These are phyloP conservation scores for Emmelina monodactyla DNA, from an alignment of 2,888 invertebrate species.

Conservation along the genomic window DNA sequence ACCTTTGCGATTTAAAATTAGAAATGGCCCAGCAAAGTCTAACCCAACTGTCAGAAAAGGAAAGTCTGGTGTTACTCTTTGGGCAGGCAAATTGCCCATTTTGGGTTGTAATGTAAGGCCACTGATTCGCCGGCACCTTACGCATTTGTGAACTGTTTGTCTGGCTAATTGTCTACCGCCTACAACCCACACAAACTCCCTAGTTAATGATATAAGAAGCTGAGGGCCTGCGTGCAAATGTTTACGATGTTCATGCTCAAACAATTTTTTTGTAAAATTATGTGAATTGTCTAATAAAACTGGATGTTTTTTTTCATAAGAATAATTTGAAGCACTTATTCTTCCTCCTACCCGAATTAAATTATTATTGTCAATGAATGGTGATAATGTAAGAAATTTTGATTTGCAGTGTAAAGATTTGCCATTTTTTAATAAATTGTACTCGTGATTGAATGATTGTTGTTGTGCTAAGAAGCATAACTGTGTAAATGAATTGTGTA, in stretches of 20 bases:
- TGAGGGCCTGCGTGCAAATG: too few species aligned
- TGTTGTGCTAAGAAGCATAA: slow-evolving; percentile 10
- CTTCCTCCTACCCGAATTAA: slow-evolving; percentile 15
- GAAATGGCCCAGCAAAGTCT: slow-evolving; percentile 11
- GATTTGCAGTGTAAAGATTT: slow-evolving; percentile 5
- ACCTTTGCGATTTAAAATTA: slow-evolving; percentile 9
- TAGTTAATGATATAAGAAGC: too few species aligned
- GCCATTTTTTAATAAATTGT: slow-evolving; percentile 3
- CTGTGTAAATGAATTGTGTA: slow-evolving; percentile 8
- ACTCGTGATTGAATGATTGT: slow-evolving; percentile 9
- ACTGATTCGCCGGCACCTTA: too few species aligned
- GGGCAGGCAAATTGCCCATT: too few species aligned
- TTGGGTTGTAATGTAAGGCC: too few species aligned
- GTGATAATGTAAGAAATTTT: slow-evolving; percentile 6
- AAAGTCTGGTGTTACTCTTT: too few species aligned
- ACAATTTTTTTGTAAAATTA: slow-evolving; percentile 4
- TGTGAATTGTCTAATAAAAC: slow-evolving; percentile 1
- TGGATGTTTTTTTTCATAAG: slow-evolving; percentile 4
- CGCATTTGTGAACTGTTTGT: too few species aligned
- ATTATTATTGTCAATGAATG: slow-evolving; percentile 8
- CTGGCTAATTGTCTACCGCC: too few species aligned
- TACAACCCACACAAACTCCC: too few species aligned
- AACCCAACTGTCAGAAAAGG: too few species aligned
- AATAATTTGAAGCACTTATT: slow-evolving; percentile 12
- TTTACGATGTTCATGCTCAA: neutral